These are phyloP conservation scores for Vespertilio murinus DNA, from an alignment of 2,797 vertebrate species.

Conservation along the genomic window DNA sequence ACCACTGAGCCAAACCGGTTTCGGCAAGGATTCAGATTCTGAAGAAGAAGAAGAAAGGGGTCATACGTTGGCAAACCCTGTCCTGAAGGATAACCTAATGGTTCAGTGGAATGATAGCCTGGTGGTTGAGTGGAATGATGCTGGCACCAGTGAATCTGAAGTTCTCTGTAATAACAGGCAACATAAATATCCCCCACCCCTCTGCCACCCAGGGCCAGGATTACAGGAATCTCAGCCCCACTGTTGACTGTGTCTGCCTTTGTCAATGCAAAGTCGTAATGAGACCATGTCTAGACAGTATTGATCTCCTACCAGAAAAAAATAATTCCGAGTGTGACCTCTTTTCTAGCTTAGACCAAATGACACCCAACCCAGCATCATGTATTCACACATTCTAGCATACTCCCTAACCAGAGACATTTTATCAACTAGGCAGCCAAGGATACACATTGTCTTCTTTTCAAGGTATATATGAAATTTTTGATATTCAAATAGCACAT, in stretches of 20 bases:
- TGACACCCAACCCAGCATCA: slow-evolving; percentile 48
- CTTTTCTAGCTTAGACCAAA: slow-evolving; percentile 58
- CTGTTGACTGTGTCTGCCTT: neutral
- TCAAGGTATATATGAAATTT: neutral
- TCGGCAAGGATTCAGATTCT: neutral
- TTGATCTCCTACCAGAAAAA: slow-evolving; percentile 65
- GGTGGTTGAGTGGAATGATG: neutral
- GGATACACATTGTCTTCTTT: neutral
- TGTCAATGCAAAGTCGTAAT: slow-evolving; percentile 65
- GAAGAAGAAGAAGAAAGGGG: neutral
- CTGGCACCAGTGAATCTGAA: neutral
- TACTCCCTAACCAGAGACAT: neutral
- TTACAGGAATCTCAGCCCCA: slow-evolving; percentile 54
- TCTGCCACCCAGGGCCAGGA: neutral
- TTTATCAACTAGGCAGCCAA: neutral
- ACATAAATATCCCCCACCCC: neutral
- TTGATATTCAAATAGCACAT: neutral
- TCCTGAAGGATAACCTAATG: neutral
- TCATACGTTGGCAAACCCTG: neutral
- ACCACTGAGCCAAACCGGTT: too few relatives aligned
- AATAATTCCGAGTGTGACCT: slow-evolving; percentile 57
- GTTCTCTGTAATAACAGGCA: neutral
- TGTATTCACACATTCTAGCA: slow-evolving; percentile 45
- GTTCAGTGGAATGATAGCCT: neutral
- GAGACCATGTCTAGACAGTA: slow-evolving; percentile 76